Conservation (phyloP, 2,113 vertebrate genomes). For the Ursus arctos region DNA sequence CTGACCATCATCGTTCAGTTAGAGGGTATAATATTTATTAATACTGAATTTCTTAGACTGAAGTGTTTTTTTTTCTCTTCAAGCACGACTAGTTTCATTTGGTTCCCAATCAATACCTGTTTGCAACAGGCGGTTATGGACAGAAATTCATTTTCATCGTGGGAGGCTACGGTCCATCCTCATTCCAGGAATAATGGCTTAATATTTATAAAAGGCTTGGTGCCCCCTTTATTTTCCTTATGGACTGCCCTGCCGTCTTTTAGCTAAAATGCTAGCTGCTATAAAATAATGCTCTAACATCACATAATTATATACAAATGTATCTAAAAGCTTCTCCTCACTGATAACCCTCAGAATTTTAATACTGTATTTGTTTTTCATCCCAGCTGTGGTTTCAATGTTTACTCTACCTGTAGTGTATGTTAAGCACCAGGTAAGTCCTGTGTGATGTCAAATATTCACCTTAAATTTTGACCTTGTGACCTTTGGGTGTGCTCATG, state of each 20-base stretch:
- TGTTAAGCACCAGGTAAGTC: slow-evolving; percentile 98
- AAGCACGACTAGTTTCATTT: not conserved
- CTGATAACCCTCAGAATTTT: slow-evolving; percentile 62
- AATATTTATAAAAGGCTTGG: not conserved
- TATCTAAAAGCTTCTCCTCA: not conserved
- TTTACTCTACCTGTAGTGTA: slow-evolving; percentile 99
- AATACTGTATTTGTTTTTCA: slow-evolving; percentile 80
- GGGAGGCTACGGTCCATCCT: not conserved
- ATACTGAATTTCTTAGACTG: not conserved
- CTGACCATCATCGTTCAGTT: not conserved
- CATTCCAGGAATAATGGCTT: not conserved
- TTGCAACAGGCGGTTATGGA: not conserved
- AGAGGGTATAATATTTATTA: not conserved
- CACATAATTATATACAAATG: not conserved
- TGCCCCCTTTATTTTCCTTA: not conserved
- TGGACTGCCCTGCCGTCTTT: not conserved
- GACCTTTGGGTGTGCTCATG: not conserved
- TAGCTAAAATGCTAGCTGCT: not conserved
- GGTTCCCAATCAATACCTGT: not conserved
- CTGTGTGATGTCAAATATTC: not conserved
- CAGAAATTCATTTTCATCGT: not conserved
- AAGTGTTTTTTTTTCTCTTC: not conserved
- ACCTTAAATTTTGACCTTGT: not conserved
- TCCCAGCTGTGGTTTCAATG: slow-evolving; percentile 97
- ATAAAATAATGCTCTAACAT: not conserved